Evolutionary conservation across 2,888 invertebrate species (phyloP), one percentile per base, ranked within the genome.

Genomic region (Andrena fulva): DNA sequence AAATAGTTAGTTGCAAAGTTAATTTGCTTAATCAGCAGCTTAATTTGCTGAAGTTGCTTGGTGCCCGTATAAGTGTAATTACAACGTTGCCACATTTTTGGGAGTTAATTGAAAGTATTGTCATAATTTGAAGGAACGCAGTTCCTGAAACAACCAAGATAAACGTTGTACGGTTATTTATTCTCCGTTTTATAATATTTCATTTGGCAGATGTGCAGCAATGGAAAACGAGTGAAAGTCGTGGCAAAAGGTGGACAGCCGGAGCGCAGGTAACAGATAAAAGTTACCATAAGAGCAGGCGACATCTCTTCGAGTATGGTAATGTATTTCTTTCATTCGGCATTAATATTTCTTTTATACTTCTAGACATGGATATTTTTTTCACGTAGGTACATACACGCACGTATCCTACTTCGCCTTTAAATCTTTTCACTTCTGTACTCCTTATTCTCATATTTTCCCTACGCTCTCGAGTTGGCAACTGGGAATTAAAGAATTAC

Each of bases 191-290:
- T 52, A 62, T 29, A 62, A 69, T 62, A 35, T 50, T 68, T 35
- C 60, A 24, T 60, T 69, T 59, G 8, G 27, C 68, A 60, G 60
- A 68, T 60, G 68, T 12, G 10, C 35, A 27, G 54, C 10, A 75
- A 60, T 24, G 60, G 48, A 62, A 75, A 52, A 52, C 75, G 10
- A 74, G 73, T 62, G 75, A 75, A 69, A 69, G 75, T 69, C 16
- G 20, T 69, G 60, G 74, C 74, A 42, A 69, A 68, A 35, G 68
- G 50, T 74, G 56, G 73, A 16, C 66, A 48, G 56, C 48, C 56
- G 3, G 29, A 31, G 56, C 27, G n/a, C 48, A 42, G 31, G 66
- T 20, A 74, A 35, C 63, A 35, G 72, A 59, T 67, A 48, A 75
- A 60, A 50, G 52, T 52, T 52, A 62, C 75, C 52, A 69, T 69